Evolutionary conservation across 2,888 invertebrate genomes (phyloP).

Genomic region (Brachyopa scutellaris): DNA sequence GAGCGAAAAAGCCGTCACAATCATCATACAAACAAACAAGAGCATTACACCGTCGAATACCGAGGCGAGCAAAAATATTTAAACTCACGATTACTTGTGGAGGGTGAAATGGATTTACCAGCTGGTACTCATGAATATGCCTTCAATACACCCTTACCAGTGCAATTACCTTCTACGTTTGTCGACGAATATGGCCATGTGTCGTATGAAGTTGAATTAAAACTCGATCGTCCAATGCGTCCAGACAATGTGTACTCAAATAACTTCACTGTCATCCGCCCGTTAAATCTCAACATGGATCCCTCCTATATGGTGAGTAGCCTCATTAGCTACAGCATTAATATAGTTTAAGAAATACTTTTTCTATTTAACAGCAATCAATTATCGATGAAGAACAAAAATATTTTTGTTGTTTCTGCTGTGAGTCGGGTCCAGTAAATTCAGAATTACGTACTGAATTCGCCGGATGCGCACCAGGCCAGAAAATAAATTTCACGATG

Average conservation of each 20-base stretch:
- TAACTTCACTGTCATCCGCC: constrained; percentile 51
- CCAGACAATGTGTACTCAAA: constrained; percentile 38
- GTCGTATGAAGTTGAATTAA: constrained; percentile 50
- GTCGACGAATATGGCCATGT: constrained; percentile 49
- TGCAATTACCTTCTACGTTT: constrained; percentile 73
- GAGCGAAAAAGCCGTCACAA: constrained; percentile 65
- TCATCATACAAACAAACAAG: constrained; percentile 38
- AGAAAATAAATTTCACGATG: constrained; percentile 72
- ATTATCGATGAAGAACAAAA: constrained; percentile 66
- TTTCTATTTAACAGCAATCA: constrained; percentile 59
- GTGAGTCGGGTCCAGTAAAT: constrained; percentile 71
- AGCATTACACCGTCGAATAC: constrained; percentile 59
- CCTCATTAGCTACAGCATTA: no score
- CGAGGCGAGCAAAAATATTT: constrained; percentile 70
- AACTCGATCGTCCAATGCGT: constrained; percentile 51
- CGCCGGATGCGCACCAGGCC: constrained; percentile 75
- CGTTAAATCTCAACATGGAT: constrained; percentile 50
- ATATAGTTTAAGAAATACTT: no score
- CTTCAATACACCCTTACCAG: constrained; percentile 74
- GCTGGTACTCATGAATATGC: constrained; percentile 74
- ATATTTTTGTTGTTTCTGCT: constrained; percentile 74
- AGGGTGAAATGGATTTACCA: constrained; percentile 58
- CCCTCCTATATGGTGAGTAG: constrained; percentile 38
- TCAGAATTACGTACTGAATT: constrained; percentile 73
- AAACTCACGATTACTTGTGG: constrained; percentile 55